Evolutionary conservation across 2,797 vertebrate genomes (phyloP), one percentile per base, ranked within the genome.

Genomic region (Molossus alvarezi): DNA sequence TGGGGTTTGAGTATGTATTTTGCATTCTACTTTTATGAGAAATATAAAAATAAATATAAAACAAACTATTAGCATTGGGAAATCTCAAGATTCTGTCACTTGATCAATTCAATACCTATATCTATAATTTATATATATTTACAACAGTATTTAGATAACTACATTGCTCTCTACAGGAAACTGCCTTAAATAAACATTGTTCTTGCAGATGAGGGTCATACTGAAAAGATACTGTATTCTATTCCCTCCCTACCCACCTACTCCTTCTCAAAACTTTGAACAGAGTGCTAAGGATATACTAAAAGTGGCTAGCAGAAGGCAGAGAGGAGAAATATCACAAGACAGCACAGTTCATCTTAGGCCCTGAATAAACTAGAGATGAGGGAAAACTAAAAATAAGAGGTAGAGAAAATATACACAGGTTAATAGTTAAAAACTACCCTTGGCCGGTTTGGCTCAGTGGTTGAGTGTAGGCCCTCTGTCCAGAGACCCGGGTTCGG

Each of bases 41-140:
- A 90, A 91, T 7, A 89, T 53, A 65, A 95, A 81, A 82, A 77
- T 90, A 79, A 80, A 69, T 18, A 80, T 37, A 60, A 88, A 90
- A 60, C 11, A 37, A 95, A 23, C n/a, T 77, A 77, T 20, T 77
- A 62, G 18, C 29, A 77, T 9, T 45, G 20, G 17, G 48, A 75
- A 69, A 21, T 67, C 51, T 79, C 17, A 91, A 73, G 33, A 80
- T 67, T 76, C 18, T n/a, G 48, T 48, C 37, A 94, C 51, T 18
- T 95, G 83, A 71, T 53, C 55, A 86, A 85, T 27, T 80, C 60
- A 86, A 45, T 77, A 57, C 81, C 62, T 83, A 18, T 62, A 58
- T 23, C 9, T 89, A 5, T 73, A 80, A 67, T 83, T 58, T 58
- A 75, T 23, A 81, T 69, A 90, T 20, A 92, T 57, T 21, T 37